These are phyloP conservation scores for Sinonovacula constricta DNA, from an alignment of 1,140 invertebrate genomes.

Conservation along the genomic window DNA sequence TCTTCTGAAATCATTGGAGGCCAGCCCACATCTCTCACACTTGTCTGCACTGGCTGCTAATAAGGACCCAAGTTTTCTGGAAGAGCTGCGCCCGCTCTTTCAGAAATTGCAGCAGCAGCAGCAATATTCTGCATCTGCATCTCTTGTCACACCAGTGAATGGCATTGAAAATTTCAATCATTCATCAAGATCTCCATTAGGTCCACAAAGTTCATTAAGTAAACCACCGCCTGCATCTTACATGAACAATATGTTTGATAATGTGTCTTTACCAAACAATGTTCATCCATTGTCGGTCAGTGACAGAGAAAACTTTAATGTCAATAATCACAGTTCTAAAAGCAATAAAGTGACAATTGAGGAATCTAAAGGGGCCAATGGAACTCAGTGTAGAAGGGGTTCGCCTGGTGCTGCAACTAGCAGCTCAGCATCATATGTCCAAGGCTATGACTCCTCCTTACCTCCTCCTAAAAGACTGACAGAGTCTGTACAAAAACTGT, in stretches of 20 bases:
- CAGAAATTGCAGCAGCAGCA: slow-evolving; percentile 41
- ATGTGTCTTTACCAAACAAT: slow-evolving; percentile 21
- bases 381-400: slow-evolving; percentile 11
- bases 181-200: slow-evolving; percentile 10
- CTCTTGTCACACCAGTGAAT: slow-evolving; percentile 16
- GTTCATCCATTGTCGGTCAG: slow-evolving; percentile 22
- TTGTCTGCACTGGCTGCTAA: slow-evolving; percentile 14
- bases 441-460: slow-evolving; percentile 40
- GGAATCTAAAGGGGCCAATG: slow-evolving; percentile 17
- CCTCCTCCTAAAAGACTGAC: slow-evolving; percentile 48
- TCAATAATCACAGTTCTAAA: slow-evolving; percentile 5
- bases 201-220: background rate
- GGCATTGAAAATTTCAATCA: slow-evolving; percentile 29
- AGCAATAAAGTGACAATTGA: slow-evolving; percentile 31
- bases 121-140: background rate
- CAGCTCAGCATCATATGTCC: slow-evolving; percentile 20
- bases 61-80: slow-evolving; percentile 28
- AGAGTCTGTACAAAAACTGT: slow-evolving; percentile 49
- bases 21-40: slow-evolving; percentile 23
- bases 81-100: slow-evolving; percentile 29
- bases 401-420: slow-evolving; percentile 41
- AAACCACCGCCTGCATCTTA: background rate
- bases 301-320: slow-evolving; percentile 29
- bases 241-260: slow-evolving; percentile 13
- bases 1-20: slow-evolving; percentile 36